A percentile compares a stretch with the other conserved stretches of the same genome.
These are phyloP conservation scores for Myopa testacea DNA, from an alignment of 2,888 invertebrate species.

Conservation along the genomic window DNA sequence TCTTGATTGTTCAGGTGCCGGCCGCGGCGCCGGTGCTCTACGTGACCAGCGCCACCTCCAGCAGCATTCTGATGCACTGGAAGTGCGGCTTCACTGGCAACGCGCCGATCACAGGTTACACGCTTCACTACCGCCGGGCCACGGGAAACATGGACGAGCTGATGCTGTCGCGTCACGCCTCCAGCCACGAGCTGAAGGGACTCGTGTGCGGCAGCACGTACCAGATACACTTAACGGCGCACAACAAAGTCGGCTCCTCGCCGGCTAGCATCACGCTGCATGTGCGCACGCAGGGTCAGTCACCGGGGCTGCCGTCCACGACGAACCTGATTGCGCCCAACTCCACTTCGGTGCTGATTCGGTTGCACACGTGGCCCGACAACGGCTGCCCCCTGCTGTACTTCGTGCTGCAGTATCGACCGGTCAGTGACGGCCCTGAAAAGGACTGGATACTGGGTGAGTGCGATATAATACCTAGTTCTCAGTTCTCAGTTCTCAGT, in stretches of 20 bases:
- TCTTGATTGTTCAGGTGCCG: slow-evolving; percentile 79
- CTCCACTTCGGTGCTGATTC: slow-evolving; percentile 76
- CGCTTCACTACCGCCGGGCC: slow-evolving; percentile 75
- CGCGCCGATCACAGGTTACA: slow-evolving; percentile 77
- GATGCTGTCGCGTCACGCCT: slow-evolving; percentile 74
- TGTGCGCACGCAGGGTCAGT: slow-evolving; percentile 78
- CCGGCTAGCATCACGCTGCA: slow-evolving; percentile 77
- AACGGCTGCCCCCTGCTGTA: slow-evolving; percentile 79
- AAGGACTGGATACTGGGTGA: slow-evolving; percentile 77
- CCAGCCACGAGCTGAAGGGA: slow-evolving; percentile 77
- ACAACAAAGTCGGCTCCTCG: slow-evolving; percentile 79
- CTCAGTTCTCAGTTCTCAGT: too few relatives aligned
- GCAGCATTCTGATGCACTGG: slow-evolving; percentile 81
- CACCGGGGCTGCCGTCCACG: slow-evolving; percentile 76
- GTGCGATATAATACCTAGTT: slow-evolving; percentile 26
- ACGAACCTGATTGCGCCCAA: slow-evolving; percentile 77
- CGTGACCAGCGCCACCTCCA: slow-evolving; percentile 81
- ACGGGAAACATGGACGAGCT: slow-evolving; percentile 77
- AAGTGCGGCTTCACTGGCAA: slow-evolving; percentile 78
- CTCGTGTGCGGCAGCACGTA: slow-evolving; percentile 80
- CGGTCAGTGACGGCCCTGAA: slow-evolving; percentile 70
- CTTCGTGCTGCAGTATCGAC: slow-evolving; percentile 78
- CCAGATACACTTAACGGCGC: slow-evolving; percentile 77
- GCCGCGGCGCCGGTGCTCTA: slow-evolving; percentile 80
- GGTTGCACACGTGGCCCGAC: slow-evolving; percentile 80